A percentile compares a stretch with the other conserved stretches of the same genome.
These are phyloP conservation scores for Lepus americanus DNA, from an alignment of 2,113 vertebrate genomes.

Conservation along the genomic window DNA sequence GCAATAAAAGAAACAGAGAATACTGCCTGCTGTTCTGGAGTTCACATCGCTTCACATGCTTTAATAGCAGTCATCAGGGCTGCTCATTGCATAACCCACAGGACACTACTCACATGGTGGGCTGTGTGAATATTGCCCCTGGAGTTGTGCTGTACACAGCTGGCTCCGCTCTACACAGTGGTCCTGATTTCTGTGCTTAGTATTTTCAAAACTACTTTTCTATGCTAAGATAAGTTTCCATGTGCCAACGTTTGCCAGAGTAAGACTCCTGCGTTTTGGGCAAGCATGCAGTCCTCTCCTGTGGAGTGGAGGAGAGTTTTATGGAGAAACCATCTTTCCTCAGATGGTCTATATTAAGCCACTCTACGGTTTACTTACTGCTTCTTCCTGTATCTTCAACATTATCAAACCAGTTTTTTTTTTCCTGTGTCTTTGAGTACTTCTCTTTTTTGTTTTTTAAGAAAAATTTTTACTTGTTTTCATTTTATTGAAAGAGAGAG, in stretches of 20 bases:
- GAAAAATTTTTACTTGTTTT: no score
- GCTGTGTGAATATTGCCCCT: not conserved
- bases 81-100: not conserved
- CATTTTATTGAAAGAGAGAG: no score
- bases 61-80: not conserved
- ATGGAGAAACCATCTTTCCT: conserved; percentile 34
- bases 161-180: not conserved
- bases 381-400: conserved; percentile 41
- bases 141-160: not conserved
- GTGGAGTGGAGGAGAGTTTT: not conserved
- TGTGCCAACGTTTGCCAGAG: not conserved
- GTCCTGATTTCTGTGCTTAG: not conserved
- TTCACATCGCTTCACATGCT: not conserved
- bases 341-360: not conserved
- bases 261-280: not conserved
- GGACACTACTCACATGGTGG: not conserved
- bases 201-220: conserved; percentile 49
- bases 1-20: not conserved
- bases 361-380: not conserved
- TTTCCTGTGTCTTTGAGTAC: conserved; percentile 19
- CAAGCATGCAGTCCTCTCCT: not conserved
- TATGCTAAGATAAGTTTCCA: not conserved
- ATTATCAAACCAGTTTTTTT: not conserved
- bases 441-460: not conserved
- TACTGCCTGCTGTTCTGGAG: not conserved